phyloP scores from a whole-genome alignment of 2,888 invertebrate species.

The Philereme vetulata region DNA sequence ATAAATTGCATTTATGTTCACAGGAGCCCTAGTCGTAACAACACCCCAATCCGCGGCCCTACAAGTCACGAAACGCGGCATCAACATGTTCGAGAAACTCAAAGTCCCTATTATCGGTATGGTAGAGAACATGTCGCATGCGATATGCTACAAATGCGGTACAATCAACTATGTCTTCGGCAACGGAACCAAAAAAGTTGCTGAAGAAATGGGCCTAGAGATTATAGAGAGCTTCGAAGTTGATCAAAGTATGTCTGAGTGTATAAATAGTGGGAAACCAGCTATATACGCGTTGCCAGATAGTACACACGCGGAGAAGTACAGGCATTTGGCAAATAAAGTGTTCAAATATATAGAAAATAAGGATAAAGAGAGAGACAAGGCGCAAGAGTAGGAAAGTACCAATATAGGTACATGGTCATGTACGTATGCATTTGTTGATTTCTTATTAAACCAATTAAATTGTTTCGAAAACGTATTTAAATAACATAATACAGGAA shows the following conservation, averaged over 20 bases:
- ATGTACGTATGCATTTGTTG: conserved; percentile 55
- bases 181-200: conserved; percentile 84
- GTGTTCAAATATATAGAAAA: conserved; percentile 72
- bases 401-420: conserved; percentile 40
- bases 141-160: conserved; percentile 90
- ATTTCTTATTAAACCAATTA: conserved; percentile 58
- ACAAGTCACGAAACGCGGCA: conserved; percentile 93
- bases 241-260: conserved; percentile 86
- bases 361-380: conserved; percentile 60
- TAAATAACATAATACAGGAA: conserved; percentile 13
- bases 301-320: conserved; percentile 77
- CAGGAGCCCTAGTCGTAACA: conserved; percentile 94
- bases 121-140: conserved; percentile 95
- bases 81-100: conserved; percentile 93
- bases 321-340: conserved; percentile 72
- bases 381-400: conserved; percentile 56
- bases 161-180: conserved; percentile 90
- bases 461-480: conserved; percentile 42
- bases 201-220: conserved; percentile 85
- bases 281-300: conserved; percentile 87
- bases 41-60: conserved; percentile 96
- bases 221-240: conserved; percentile 90
- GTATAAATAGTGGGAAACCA: conserved; percentile 90
- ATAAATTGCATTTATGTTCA: conserved; percentile 28
- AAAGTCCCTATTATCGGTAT: conserved; percentile 93